phyloP scores from a whole-genome alignment of 2,797 vertebrate species.

The Lagodon rhomboides region DNA sequence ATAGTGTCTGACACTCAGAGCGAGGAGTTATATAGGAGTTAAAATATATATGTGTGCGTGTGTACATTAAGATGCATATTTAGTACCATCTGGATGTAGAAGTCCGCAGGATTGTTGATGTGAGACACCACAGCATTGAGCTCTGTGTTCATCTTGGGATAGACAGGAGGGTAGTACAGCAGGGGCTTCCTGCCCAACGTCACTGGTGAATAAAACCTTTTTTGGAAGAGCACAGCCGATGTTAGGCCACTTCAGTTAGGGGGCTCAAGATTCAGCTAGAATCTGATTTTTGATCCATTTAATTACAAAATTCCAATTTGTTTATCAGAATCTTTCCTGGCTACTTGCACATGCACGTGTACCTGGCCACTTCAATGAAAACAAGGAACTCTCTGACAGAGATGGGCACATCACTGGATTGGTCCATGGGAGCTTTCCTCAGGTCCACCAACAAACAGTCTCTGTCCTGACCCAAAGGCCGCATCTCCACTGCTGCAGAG shows the following conservation, averaged over 20 bases:
- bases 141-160: conserved; percentile 67
- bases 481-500: conserved; percentile 76
- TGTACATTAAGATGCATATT: conserved; percentile 4
- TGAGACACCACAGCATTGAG: conserved; percentile 80
- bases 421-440: conserved; percentile 74
- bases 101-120: conserved; percentile 81
- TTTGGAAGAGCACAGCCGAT: not conserved
- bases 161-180: conserved; percentile 72
- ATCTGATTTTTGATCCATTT: not conserved
- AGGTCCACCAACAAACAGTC: conserved; percentile 83
- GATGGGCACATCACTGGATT: conserved; percentile 60
- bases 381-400: conserved; percentile 85
- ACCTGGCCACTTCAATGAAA: conserved; percentile 85
- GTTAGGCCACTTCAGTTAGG: not conserved
- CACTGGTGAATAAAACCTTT: conserved; percentile 81
- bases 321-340: not conserved
- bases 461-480: conserved; percentile 73
- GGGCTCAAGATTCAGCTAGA: not conserved
- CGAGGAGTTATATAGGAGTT: no score
- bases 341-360: not conserved
- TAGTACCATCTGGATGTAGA: conserved; percentile 84
- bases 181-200: conserved; percentile 43
- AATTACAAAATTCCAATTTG: no score
- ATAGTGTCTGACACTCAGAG: no score
- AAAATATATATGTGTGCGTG: not conserved